A percentile compares a stretch with the other conserved stretches of the same genome.
These are phyloP conservation scores for Melospiza melodia DNA, from an alignment of 2,113 vertebrate species.

Conservation along the genomic window DNA sequence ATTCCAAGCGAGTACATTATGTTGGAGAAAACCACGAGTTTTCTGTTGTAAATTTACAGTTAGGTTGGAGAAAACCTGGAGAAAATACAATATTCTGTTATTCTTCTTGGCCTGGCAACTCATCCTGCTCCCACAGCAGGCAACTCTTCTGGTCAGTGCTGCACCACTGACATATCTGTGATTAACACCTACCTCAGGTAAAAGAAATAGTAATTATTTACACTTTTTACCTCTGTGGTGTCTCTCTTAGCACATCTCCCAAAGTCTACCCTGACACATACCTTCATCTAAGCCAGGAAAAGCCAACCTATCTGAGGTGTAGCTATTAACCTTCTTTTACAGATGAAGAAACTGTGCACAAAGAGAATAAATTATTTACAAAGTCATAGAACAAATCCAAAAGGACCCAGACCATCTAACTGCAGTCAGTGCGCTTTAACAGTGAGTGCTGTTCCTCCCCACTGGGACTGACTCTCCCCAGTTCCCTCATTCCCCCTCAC, in stretches of 20 bases:
- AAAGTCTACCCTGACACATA: slow-evolving; percentile 10
- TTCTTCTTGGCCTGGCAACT: background rate
- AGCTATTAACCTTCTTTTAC: background rate
- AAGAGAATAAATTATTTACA: slow-evolving; percentile 35
- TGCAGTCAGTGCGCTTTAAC: background rate
- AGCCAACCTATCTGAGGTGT: background rate
- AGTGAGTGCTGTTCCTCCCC: background rate
- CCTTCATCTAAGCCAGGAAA: background rate
- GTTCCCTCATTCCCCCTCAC: fast-evolving
- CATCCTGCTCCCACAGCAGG: background rate
- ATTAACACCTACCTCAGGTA: background rate
- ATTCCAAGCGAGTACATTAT: background rate
- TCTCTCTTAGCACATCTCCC: background rate
- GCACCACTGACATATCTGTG: too few species aligned
- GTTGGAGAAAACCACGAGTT: background rate
- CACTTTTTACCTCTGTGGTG: background rate
- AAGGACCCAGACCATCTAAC: background rate
- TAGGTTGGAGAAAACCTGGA: background rate
- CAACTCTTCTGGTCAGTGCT: background rate
- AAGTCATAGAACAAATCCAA: background rate
- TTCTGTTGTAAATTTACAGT: background rate
- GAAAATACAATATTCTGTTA: background rate
- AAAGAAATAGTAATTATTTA: background rate
- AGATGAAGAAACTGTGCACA: background rate
- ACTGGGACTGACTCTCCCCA: too few species aligned